These are phyloP conservation scores for Chironomus striatipennis DNA, from an alignment of 1,140 invertebrate genomes.

Conservation along the genomic window DNA sequence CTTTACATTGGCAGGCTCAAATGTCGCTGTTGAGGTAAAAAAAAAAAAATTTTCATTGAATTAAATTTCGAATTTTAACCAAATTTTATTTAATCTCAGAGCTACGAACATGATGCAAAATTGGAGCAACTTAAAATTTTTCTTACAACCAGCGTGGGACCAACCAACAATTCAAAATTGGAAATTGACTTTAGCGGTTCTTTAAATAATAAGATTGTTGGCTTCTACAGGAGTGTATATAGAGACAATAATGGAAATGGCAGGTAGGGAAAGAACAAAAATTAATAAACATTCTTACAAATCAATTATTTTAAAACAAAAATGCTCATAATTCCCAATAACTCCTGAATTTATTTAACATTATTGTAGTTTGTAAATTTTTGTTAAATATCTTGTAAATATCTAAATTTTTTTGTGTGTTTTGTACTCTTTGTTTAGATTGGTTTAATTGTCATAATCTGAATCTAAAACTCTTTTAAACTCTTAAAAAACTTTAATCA, in stretches of 20 bases:
- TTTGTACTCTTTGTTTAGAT: too few relatives aligned
- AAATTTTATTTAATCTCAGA: not conserved
- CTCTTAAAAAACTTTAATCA: too few relatives aligned
- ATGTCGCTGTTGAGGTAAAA: not conserved
- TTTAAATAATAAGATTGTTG: constrained; percentile 42
- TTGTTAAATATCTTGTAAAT: too few relatives aligned
- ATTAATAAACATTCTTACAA: too few relatives aligned
- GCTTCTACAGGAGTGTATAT: constrained; percentile 43
- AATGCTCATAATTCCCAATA: not conserved
- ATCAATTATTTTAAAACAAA: too few relatives aligned
- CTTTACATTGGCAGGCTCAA: not conserved
- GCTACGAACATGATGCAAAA: constrained; percentile 28
- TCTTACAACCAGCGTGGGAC: constrained; percentile 28
- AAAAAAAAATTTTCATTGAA: not conserved
- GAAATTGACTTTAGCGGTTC: constrained; percentile 40
- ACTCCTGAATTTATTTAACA: too few relatives aligned
- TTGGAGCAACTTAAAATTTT: constrained; percentile 34
- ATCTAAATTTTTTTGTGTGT: too few relatives aligned
- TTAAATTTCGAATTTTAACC: not conserved
- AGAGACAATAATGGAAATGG: constrained; percentile 32
- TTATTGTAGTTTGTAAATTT: too few relatives aligned
- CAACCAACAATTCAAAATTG: constrained; percentile 25
- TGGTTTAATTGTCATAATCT: too few relatives aligned
- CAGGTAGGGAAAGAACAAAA: constrained; percentile 34
- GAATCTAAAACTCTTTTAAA: too few relatives aligned